phyloP scores from a whole-genome alignment of 2,888 invertebrate species.

The Norana najaformis region DNA sequence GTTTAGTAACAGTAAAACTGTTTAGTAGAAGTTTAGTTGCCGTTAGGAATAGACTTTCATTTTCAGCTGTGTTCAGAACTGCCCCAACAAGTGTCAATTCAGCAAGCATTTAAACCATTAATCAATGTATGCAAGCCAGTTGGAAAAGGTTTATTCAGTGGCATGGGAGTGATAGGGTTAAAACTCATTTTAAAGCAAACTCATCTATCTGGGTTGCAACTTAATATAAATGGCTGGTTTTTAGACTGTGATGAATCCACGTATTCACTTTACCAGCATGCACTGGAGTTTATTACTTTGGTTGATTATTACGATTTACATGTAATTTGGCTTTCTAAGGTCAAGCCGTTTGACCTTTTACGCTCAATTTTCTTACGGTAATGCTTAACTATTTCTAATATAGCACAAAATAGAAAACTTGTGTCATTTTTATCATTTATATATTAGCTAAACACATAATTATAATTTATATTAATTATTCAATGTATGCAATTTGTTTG shows the following conservation, averaged over 20 bases:
- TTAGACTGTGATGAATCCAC: background rate
- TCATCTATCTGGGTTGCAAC: background rate
- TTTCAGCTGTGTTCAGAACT: background rate
- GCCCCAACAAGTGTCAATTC: background rate
- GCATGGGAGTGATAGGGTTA: background rate
- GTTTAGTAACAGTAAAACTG: background rate
- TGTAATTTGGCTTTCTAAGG: background rate
- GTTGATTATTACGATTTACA: constrained; percentile 15
- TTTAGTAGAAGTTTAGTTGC: background rate
- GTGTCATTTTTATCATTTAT: constrained; percentile 23
- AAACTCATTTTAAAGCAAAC: no score
- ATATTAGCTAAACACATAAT: background rate
- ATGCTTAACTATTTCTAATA: constrained; percentile 21
- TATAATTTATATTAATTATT: constrained; percentile 23
- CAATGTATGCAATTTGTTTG: constrained; percentile 21
- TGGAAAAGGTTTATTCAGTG: background rate
- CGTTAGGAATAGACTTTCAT: background rate
- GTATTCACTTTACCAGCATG: background rate
- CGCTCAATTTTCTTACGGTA: constrained; percentile 26
- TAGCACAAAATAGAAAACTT: constrained; percentile 20
- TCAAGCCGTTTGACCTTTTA: constrained; percentile 21
- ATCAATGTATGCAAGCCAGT: background rate
- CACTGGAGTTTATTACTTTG: background rate
- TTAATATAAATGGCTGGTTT: background rate
- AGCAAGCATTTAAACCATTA: background rate